Evolutionary conservation across 2,797 vertebrate genomes (phyloP).

Genomic region (Anisognathus igniventris): DNA sequence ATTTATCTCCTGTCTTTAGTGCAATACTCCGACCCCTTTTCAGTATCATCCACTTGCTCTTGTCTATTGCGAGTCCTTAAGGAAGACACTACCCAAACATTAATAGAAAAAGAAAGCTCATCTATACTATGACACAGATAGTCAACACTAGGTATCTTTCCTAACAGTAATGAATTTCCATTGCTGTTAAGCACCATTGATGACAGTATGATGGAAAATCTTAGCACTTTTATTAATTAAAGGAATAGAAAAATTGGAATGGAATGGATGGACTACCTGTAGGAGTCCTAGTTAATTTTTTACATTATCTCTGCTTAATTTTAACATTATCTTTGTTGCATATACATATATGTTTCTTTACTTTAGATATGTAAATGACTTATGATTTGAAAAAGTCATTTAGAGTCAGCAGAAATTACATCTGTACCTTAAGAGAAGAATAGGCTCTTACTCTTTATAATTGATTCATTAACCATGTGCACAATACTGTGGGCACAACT

Average conservation of each 20-base stretch:
- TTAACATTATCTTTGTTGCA: background rate
- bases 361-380: background rate
- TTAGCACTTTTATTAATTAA: background rate
- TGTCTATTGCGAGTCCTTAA: background rate
- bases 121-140: background rate
- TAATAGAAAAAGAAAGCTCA: background rate
- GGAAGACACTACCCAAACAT: background rate
- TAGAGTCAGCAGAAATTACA: background rate
- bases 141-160: background rate
- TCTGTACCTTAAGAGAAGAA: background rate
- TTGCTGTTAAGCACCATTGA: background rate
- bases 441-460: background rate
- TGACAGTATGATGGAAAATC: background rate
- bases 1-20: background rate
- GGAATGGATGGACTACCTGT: background rate
- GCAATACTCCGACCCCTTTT: background rate
- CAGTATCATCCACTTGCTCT: background rate
- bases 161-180: background rate
- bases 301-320: background rate
- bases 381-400: background rate
- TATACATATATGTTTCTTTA: background rate
- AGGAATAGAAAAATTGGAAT: background rate
- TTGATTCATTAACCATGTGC: background rate
- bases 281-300: background rate
- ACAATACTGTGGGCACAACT: background rate